Evolutionary conservation across 2,888 invertebrate genomes (phyloP), one percentile per base, ranked within the genome.

Genomic region (Troilus luridus): DNA sequence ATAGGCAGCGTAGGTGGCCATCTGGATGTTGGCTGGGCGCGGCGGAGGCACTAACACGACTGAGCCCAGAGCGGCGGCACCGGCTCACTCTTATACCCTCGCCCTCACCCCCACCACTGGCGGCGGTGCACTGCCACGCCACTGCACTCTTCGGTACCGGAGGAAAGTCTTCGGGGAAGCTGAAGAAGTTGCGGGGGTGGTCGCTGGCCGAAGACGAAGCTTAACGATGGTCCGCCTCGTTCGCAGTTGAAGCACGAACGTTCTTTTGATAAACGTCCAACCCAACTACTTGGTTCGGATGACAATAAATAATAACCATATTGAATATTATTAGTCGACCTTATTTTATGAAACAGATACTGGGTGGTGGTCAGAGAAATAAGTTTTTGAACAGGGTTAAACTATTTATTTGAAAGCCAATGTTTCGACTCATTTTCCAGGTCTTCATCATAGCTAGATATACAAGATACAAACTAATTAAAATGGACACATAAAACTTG

Each of bases 1-100:
- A 96, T 98, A 98, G 93, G 97, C 97, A 94, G 98, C 97, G 96
- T 98, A 98, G 94, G 98, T 97, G 94, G 98, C 98, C 98, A 98
- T 97, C 41, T 60, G 88, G n/a, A 21, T 67, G 88, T 41, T 41
- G 88, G 67, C 56, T 24, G 59, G 67, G 12, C 60, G 58, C 60
- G 59, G 91, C 58, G 19, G 85, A n/a, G n/a, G 89, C 77, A 88
- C 88, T 72, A 77, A 59, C 90, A 91, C 89, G 81, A 91, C 90
- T 90, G 88, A 88, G 62, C 90, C 17, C 19, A 19, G 41, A 58
- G 88, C 90, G 54, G 77, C 62, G 72, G 72, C 88, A 41, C 59
- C 54, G 81, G 85, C 17, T 62, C 27, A 64, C 81, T 58, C 17
- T 24, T 85, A 77, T 81, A 90, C 21, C 89, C 91, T 58, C 91